These are phyloP conservation scores for Malurus splendens DNA, from an alignment of 2,797 vertebrate species.

Conservation along the genomic window DNA sequence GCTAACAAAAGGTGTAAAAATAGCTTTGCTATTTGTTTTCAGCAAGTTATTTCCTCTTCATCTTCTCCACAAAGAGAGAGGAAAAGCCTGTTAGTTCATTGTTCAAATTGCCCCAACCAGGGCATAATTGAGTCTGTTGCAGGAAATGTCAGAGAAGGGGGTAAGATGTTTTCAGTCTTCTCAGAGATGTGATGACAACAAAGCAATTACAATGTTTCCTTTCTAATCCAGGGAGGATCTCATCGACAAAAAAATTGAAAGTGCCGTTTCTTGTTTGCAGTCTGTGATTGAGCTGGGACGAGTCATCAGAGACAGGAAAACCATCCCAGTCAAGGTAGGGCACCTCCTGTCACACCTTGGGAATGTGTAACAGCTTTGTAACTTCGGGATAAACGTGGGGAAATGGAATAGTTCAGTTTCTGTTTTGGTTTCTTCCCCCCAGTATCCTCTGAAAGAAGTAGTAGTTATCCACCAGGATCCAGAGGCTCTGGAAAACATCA, in stretches of 20 bases:
- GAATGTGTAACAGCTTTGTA: not conserved
- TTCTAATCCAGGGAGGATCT: constrained; percentile 79
- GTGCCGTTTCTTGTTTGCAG: constrained; percentile 90
- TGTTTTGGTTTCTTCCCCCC: not conserved
- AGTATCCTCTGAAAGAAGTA: constrained; percentile 97
- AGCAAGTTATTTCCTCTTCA: not conserved
- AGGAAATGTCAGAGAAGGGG: not conserved
- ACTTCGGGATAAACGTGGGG: not conserved
- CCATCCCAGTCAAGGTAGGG: constrained; percentile 90
- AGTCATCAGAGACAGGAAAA: constrained; percentile 95
- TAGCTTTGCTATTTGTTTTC: not conserved
- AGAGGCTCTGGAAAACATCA: constrained; percentile 86
- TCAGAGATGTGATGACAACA: not conserved
- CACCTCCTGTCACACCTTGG: not conserved
- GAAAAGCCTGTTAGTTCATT: not conserved
- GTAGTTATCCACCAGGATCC: constrained; percentile 93
- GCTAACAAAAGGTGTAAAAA: constrained; percentile 10
- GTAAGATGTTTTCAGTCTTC: not conserved
- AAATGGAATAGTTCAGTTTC: not conserved
- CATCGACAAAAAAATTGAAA: constrained; percentile 94
- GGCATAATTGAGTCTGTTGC: not conserved
- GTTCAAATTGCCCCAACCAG: not conserved
- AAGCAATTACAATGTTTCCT: constrained; percentile 1
- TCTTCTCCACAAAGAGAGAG: not conserved
- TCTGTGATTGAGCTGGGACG: constrained; percentile 96